A percentile compares a stretch with the other conserved stretches of the same genome.
These are phyloP conservation scores for Coptodon bakossiorum DNA, from an alignment of 2,113 vertebrate genomes.

Conservation along the genomic window DNA sequence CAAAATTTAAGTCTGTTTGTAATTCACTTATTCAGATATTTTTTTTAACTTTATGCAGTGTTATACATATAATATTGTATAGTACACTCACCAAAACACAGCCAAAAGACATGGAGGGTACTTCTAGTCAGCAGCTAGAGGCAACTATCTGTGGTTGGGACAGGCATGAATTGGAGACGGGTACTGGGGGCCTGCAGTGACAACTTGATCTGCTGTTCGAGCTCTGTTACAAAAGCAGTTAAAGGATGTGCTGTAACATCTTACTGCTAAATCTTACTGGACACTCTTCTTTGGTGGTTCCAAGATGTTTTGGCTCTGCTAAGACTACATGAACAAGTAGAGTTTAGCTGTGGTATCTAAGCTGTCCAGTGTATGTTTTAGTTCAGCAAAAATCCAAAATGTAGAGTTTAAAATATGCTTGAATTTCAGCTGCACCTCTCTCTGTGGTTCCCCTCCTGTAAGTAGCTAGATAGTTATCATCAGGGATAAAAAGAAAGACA, in stretches of 20 bases:
- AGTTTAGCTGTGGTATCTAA: background rate
- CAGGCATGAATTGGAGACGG: background rate
- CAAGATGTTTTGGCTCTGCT: background rate
- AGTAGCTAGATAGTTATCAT: background rate
- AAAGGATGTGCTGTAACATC: background rate
- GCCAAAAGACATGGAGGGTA: background rate
- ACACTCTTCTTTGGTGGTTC: background rate
- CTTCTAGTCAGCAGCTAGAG: background rate
- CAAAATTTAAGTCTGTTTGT: background rate
- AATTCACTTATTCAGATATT: accelerated
- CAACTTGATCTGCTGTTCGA: background rate
- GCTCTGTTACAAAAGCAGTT: background rate
- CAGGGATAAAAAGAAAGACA: background rate
- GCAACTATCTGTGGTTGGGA: background rate
- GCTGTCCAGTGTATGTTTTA: background rate
- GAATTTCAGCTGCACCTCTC: background rate
- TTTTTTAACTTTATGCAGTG: background rate
- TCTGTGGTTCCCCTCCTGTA: background rate
- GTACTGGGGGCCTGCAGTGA: background rate
- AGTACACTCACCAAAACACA: background rate
- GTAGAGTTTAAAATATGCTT: background rate
- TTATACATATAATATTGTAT: background rate
- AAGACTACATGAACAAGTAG: background rate
- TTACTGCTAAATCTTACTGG: background rate
- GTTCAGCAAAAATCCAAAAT: background rate